Evolutionary conservation across 2,888 invertebrate species (phyloP), one percentile per base, ranked within the genome.

Genomic region (Platycheirus rosarum): DNA sequence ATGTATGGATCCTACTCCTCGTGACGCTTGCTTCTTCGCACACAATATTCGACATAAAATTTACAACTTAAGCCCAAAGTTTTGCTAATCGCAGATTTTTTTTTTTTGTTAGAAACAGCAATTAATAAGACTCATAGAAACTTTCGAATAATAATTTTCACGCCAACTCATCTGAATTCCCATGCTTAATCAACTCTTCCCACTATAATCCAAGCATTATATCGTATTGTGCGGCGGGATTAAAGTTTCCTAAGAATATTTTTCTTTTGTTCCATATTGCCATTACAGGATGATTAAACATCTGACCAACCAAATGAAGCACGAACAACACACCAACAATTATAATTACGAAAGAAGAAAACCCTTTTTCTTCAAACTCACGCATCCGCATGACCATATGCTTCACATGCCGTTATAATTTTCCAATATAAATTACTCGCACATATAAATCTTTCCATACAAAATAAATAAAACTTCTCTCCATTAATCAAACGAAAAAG

Each of bases 401-500:
- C n/a, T 60, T 26, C 26, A n/a, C 26, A 57, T 55, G 32, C 18
- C 40, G 40, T 40, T 20, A 49, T 37, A 71, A 77, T 57, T 40
- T 57, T 77, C 48, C 70, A 65, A 70, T 65, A 77, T 44, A 55
- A 70, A 77, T 70, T 57, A 65, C 77, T 32, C 14, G 20, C 2
- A 32, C 9, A 9, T 5, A 32, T 32, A 14, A 26, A 16, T 44
- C 18, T 8, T 14, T 16, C 7, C 6, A 18, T 60, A 32, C 0
- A 35, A n/a, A 46, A 35, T 35, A 35, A 40, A 37, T 18, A 65
- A 55, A 73, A 66, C 32, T 73, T 62, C 53, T 73, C 18, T 74
- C 63, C 79, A 79, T 79, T 79, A 74, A 79, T 79, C 79, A 79
- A 74, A 69, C 74, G 42, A 42, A 69, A 44, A 79, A 79, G 62